A percentile compares a stretch with the other conserved stretches of the same genome.
phyloP scores from a whole-genome alignment of 1,140 invertebrate species.

The Chelonus insularis region DNA sequence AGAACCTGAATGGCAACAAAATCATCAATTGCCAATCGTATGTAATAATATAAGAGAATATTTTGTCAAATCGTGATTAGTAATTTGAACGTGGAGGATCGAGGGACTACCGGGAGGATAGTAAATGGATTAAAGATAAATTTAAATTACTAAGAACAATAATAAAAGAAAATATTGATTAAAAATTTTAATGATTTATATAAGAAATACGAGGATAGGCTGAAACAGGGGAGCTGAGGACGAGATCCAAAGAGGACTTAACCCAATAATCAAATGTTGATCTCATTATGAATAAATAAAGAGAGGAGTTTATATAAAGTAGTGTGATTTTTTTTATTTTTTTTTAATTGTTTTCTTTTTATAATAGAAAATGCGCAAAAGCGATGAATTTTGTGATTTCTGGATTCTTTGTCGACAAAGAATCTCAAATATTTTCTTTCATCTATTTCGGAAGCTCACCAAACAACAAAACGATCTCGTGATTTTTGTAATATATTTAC shows the following conservation, averaged over 20 bases:
- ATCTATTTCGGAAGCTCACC: background rate
- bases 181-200: background rate
- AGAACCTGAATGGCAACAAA: too few relatives aligned
- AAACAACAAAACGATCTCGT: background rate
- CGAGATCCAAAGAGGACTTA: slow-evolving; percentile 61
- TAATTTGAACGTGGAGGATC: too few relatives aligned
- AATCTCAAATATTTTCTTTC: background rate
- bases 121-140: background rate
- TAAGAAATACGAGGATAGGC: slow-evolving; percentile 32
- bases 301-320: slow-evolving; percentile 56
- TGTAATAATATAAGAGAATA: too few relatives aligned
- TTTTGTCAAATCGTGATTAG: too few relatives aligned
- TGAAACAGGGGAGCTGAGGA: slow-evolving; percentile 44
- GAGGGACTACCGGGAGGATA: too few relatives aligned
- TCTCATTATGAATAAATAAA: slow-evolving; percentile 59
- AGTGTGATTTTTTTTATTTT: slow-evolving; percentile 38
- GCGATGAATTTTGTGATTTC: slow-evolving; percentile 5
- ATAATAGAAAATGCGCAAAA: background rate
- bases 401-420: slow-evolving; percentile 12
- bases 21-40: too few relatives aligned
- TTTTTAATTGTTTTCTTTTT: background rate
- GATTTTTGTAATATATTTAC: background rate
- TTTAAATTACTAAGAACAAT: background rate
- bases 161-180: background rate
- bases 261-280: slow-evolving; percentile 61